Evolutionary conservation across 2,888 invertebrate species (phyloP).

Genomic region (Mythimna vitellina): DNA sequence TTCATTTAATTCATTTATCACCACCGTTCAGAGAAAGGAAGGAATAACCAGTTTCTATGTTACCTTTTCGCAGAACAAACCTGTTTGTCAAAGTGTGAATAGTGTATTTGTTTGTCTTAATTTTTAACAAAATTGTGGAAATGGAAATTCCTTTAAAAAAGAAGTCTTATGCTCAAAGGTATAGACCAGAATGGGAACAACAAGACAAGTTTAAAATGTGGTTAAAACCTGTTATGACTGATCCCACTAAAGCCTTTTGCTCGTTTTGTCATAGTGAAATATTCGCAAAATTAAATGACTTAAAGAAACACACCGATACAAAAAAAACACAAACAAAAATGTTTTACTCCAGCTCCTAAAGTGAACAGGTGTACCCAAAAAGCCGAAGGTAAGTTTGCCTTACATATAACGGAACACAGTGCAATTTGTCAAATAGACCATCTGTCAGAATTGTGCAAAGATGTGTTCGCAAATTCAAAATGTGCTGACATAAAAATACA

Average conservation of each 20-base stretch:
- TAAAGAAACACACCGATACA: constrained; percentile 20
- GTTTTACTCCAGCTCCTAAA: constrained; percentile 1
- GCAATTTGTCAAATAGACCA: constrained; percentile 8
- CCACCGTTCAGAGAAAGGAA: too few relatives aligned
- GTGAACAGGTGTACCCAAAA: constrained; percentile 1
- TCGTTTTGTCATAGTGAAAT: constrained; percentile 11
- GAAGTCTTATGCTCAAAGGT: background rate
- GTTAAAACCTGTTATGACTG: constrained; percentile 12
- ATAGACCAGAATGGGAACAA: constrained; percentile 11
- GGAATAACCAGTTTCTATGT: too few relatives aligned
- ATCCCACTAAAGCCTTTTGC: constrained; percentile 15
- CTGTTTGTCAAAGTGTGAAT: too few relatives aligned
- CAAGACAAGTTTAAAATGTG: constrained; percentile 8
- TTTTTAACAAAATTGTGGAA: constrained; percentile 4
- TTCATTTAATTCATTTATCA: too few relatives aligned
- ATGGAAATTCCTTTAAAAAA: background rate
- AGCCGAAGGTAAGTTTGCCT: constrained; percentile 1
- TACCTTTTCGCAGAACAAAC: too few relatives aligned
- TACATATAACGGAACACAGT: constrained; percentile 8
- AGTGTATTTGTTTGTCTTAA: too few relatives aligned
- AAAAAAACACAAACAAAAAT: background rate
- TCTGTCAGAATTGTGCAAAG: constrained; percentile 18
- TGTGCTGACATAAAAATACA: constrained; percentile 33
- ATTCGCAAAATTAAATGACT: constrained; percentile 1
- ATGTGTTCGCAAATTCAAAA: constrained; percentile 33